Conservation (phyloP, 2,797 vertebrate genomes). For the Enteromius viviparus region DNA sequence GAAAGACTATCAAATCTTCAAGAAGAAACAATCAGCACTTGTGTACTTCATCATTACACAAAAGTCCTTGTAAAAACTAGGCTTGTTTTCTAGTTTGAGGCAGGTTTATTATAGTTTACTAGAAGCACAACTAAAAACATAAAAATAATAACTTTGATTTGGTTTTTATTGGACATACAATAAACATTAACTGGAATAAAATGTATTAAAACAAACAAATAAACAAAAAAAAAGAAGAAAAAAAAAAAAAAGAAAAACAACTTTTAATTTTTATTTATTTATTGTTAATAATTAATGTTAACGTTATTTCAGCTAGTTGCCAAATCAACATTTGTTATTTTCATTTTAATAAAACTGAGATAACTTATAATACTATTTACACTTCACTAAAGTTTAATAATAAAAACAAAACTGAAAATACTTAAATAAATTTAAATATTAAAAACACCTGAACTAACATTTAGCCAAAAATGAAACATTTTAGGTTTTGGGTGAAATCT, state of each 20-base stretch:
- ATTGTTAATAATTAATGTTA: background rate
- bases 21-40: background rate
- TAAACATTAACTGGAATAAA: background rate
- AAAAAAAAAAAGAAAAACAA: too few relatives aligned
- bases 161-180: background rate
- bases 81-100: background rate
- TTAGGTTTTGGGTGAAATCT: background rate
- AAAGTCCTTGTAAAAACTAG: background rate
- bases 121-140: background rate
- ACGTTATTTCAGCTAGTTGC: background rate
- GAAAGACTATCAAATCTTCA: background rate
- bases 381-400: background rate
- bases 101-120: background rate
- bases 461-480: background rate
- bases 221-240: too few relatives aligned
- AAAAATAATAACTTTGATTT: background rate
- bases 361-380: background rate
- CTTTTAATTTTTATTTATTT: background rate
- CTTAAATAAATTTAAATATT: background rate
- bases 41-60: background rate
- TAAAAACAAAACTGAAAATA: background rate
- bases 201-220: too few relatives aligned
- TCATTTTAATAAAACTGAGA: background rate
- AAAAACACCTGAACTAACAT: background rate
- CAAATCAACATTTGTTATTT: background rate